These are phyloP conservation scores for Leptinotarsa tumamoca DNA, from an alignment of 2,888 invertebrate species.

Conservation along the genomic window DNA sequence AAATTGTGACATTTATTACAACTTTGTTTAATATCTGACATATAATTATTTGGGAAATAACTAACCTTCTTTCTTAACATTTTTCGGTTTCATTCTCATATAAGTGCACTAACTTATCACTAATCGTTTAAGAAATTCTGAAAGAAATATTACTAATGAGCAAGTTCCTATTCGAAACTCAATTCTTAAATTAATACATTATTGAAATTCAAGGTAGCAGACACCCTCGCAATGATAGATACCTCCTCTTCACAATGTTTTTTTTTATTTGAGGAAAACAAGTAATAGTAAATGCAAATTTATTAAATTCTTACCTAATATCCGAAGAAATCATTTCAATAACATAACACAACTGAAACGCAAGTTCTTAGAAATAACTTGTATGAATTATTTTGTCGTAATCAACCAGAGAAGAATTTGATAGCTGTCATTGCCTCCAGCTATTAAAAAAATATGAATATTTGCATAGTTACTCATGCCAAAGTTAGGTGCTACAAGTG, in stretches of 20 bases:
- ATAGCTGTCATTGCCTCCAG: conserved; percentile 10
- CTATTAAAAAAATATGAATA: conserved; percentile 26
- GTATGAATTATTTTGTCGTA: conserved; percentile 2
- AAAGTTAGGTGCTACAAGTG: conserved; percentile 5
- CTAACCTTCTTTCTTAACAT: background rate
- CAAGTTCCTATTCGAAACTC: background rate
- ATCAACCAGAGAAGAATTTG: conserved; percentile 2
- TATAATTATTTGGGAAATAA: background rate
- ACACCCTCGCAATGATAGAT: conserved; percentile 39
- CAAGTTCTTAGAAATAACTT: background rate
- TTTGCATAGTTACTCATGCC: conserved; percentile 36
- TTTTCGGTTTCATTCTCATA: conserved; percentile 9
- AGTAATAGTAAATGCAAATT: background rate
- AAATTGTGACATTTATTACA: too few relatives aligned
- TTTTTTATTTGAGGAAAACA: conserved; percentile 18
- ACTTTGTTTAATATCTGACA: too few relatives aligned
- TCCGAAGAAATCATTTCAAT: background rate
- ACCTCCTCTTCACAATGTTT: conserved; percentile 37
- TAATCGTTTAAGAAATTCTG: background rate
- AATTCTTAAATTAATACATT: conserved; percentile 32
- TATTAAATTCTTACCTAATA: conserved; percentile 14
- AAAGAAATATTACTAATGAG: background rate
- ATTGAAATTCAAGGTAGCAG: conserved; percentile 40
- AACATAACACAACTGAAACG: conserved; percentile 13
- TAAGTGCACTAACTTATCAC: background rate